A percentile compares a stretch with the other conserved stretches of the same genome.
Evolutionary conservation across 2,888 invertebrate species (phyloP).

Genomic region (Aphrophora alni): DNA sequence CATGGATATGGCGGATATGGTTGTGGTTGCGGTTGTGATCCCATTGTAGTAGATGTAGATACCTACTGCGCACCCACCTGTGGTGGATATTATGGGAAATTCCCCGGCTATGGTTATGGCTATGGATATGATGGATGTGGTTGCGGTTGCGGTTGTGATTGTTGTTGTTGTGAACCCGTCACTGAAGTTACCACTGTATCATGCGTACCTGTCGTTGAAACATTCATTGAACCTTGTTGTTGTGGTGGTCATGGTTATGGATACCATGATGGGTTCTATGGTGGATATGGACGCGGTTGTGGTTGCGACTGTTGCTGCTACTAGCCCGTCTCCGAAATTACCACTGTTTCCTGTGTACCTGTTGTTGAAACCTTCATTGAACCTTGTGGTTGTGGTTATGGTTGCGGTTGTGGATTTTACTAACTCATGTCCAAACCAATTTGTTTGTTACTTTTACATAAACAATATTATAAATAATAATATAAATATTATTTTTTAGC

Average conservation of each 20-base stretch:
- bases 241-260: not conserved
- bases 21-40: not conserved
- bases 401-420: not conserved
- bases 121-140: not conserved
- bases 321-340: not conserved
- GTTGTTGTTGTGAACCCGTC: not conserved
- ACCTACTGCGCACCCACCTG: no score
- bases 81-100: not conserved
- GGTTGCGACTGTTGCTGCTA: not conserved
- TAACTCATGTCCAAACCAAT: no score
- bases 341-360: not conserved
- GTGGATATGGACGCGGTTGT: no score
- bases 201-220: not conserved
- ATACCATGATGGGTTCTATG: not conserved
- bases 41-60: no score
- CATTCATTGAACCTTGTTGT: not conserved
- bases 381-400: not conserved
- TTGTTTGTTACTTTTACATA: no score
- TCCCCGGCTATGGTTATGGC: not conserved
- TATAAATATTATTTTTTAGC: no score
- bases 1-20: not conserved
- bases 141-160: not conserved
- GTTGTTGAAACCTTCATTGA: not conserved
- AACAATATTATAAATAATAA: no score
- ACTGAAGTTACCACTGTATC: not conserved